Conservation (phyloP, 2,888 invertebrate genomes). For the Gari tellinella region DNA sequence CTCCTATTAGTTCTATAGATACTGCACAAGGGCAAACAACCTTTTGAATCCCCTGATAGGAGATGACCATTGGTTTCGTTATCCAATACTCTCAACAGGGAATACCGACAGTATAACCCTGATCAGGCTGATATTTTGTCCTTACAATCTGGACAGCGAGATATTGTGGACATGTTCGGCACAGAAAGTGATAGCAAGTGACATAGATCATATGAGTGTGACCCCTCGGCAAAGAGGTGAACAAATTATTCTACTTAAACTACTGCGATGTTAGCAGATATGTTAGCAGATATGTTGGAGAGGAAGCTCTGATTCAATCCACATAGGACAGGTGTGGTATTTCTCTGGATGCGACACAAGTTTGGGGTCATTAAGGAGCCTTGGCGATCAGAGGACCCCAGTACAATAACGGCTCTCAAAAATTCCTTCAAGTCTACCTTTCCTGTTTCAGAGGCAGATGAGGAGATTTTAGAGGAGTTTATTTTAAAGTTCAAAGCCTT, state of each 20-base stretch:
- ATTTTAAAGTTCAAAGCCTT: constrained; percentile 24
- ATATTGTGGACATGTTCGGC: background rate
- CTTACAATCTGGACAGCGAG: constrained; percentile 1
- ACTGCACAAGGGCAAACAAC: constrained; percentile 8
- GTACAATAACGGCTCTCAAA: constrained; percentile 25
- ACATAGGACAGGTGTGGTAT: constrained; percentile 1
- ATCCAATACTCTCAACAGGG: too few species aligned
- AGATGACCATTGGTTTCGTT: background rate
- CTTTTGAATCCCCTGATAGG: background rate
- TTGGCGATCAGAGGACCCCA: constrained; percentile 21
- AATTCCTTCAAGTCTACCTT: constrained; percentile 20
- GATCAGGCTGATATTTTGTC: constrained; percentile 9
- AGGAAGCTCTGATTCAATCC: too few species aligned
- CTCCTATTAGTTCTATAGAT: background rate
- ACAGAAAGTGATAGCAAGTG: constrained; percentile 1
- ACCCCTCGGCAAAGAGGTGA: background rate
- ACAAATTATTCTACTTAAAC: background rate
- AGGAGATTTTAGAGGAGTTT: constrained; percentile 9
- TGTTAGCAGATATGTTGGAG: too few species aligned
- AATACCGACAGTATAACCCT: background rate
- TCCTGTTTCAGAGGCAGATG: constrained; percentile 13
- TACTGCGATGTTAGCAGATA: too few species aligned
- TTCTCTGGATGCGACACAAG: background rate
- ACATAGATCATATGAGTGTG: background rate
- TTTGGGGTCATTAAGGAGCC: constrained; percentile 11